Evolutionary conservation across 2,888 invertebrate genomes (phyloP).

Genomic region (Acrocyrtus sp.): DNA sequence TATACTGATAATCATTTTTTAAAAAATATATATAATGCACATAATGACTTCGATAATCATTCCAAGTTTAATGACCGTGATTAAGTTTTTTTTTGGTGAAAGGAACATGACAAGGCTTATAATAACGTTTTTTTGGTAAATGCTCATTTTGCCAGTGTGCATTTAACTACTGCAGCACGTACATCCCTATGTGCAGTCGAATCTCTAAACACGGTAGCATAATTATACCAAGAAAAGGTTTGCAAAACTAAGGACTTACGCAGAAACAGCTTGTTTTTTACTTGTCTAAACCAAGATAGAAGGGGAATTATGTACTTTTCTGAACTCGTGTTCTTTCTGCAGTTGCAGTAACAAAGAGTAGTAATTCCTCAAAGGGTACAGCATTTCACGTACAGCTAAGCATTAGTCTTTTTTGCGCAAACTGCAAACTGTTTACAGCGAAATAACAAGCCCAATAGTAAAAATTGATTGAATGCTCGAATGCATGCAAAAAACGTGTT

Average conservation of each 20-base stretch:
- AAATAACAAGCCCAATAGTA: too few relatives aligned
- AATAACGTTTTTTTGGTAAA: too few relatives aligned
- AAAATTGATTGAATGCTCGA: neutral
- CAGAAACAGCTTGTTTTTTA: too few relatives aligned
- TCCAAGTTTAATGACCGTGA: constrained; percentile 44
- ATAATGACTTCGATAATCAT: constrained; percentile 20
- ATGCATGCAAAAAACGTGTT: neutral
- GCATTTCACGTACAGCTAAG: neutral
- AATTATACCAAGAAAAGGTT: neutral
- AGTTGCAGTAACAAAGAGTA: neutral
- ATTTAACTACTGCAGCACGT: neutral
- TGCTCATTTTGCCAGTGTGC: neutral
- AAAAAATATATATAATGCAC: neutral
- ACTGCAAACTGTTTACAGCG: too few relatives aligned
- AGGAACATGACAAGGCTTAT: constrained; percentile 13
- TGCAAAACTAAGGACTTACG: too few relatives aligned
- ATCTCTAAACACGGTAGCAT: neutral
- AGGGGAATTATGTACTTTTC: too few relatives aligned
- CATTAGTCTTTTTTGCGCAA: neutral
- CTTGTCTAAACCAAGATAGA: too few relatives aligned
- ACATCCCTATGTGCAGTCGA: neutral
- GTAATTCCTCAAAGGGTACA: neutral
- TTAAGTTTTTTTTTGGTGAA: constrained; percentile 42
- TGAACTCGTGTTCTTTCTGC: neutral
- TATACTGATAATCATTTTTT: neutral